Conservation (phyloP, 2,113 vertebrate species). For the Varanus komodoensis region DNA sequence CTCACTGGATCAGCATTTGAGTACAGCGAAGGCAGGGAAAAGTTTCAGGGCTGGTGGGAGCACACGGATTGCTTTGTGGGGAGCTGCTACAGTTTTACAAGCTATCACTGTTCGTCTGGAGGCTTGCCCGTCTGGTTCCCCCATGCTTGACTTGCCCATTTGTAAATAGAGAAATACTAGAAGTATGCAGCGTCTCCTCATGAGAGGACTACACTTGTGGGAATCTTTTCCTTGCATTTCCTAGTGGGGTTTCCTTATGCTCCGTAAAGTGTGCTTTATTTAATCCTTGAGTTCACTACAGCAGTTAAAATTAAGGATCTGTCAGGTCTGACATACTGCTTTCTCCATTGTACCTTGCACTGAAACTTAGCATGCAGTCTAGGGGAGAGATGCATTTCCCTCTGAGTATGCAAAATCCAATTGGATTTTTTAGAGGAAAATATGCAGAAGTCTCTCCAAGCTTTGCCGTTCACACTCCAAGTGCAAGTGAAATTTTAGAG, state of each 20-base stretch:
- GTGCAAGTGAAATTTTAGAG: constrained; percentile 17
- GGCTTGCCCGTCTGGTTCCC: neutral
- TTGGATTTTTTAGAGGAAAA: neutral
- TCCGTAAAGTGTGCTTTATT: neutral
- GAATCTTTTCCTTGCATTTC: neutral
- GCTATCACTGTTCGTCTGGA: too few relatives aligned
- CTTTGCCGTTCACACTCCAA: neutral
- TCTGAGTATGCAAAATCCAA: neutral
- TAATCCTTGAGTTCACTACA: neutral
- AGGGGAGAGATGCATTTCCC: neutral
- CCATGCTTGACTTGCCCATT: neutral
- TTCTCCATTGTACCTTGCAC: constrained; percentile 10
- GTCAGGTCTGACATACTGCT: neutral
- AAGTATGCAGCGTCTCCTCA: neutral
- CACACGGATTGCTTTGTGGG: neutral
- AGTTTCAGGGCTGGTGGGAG: neutral
- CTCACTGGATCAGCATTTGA: neutral
- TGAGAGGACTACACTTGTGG: neutral
- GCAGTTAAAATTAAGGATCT: constrained; percentile 8
- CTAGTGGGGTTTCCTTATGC: neutral
- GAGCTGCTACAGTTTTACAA: neutral
- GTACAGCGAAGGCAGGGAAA: neutral
- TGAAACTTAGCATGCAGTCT: constrained; percentile 3
- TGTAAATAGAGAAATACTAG: neutral
- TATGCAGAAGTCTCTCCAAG: neutral